Evolutionary conservation across 1,140 invertebrate species (phyloP).

Genomic region (Macrotrachela quadricornifera): DNA sequence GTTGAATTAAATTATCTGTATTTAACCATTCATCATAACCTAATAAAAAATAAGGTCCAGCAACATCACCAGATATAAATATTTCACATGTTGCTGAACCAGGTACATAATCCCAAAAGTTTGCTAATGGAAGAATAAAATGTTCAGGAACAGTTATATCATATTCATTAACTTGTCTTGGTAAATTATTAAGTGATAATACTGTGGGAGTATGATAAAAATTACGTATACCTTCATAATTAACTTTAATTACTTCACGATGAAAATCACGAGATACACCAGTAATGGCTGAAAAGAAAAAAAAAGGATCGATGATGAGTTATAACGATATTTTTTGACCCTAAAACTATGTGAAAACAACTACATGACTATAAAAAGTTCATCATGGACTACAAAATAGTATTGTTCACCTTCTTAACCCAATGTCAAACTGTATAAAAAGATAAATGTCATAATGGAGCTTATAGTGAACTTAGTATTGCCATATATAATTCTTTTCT

Average conservation of each 20-base stretch:
- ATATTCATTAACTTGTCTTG: constrained; percentile 76
- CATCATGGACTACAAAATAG: no score
- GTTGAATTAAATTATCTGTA: constrained; percentile 19
- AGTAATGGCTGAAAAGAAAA: background rate
- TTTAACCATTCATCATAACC: constrained; percentile 14
- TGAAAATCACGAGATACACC: background rate
- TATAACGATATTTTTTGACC: no score
- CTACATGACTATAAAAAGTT: no score
- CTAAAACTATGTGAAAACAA: no score
- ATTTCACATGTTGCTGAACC: constrained; percentile 66
- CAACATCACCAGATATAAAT: constrained; percentile 51
- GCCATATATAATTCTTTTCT: no score
- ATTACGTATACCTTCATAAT: constrained; percentile 75
- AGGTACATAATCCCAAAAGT: constrained; percentile 72
- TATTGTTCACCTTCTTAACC: no score
- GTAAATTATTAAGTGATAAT: constrained; percentile 69
- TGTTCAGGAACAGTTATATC: constrained; percentile 78
- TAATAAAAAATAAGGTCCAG: constrained; percentile 60
- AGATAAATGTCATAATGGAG: no score
- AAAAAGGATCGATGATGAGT: no score
- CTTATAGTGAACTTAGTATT: no score
- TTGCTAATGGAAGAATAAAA: constrained; percentile 64
- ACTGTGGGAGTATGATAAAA: constrained; percentile 70
- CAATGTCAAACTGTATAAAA: no score
- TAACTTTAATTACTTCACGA: constrained; percentile 6